Evolutionary conservation across 2,113 vertebrate species (phyloP).

Genomic region (Otolemur garnettii): DNA sequence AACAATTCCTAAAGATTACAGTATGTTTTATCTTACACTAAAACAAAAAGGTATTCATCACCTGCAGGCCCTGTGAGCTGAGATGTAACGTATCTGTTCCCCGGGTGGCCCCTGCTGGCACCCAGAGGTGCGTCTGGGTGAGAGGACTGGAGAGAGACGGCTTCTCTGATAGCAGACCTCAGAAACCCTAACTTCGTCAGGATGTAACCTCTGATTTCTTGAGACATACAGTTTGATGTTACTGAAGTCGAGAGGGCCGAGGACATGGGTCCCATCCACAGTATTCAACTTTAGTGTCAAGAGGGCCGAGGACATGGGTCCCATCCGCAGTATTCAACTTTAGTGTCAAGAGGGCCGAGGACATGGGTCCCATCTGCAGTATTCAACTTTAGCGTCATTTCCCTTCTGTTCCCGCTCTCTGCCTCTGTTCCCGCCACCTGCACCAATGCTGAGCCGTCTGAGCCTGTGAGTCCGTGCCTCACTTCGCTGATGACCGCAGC

Average conservation of each 20-base stretch:
- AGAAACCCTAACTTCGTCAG: no score
- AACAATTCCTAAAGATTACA: not conserved
- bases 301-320: no score
- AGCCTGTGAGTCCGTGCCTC: not conserved
- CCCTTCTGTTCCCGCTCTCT: not conserved
- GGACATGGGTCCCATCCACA: no score
- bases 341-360: not conserved
- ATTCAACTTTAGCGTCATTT: fast-evolving
- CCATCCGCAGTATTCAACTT: no score
- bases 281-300: fast-evolving
- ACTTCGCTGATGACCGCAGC: not conserved
- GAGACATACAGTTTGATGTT: not conserved
- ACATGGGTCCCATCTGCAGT: no score
- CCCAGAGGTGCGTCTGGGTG: no score
- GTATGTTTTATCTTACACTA: not conserved
- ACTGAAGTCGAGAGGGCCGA: fast-evolving
- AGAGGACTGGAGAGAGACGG: fast-evolving
- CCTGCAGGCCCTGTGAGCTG: fast-evolving
- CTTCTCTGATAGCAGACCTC: not conserved
- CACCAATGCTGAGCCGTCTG: no score
- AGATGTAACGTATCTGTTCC: fast-evolving
- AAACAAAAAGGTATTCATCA: not conserved
- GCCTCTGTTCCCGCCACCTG: not conserved
- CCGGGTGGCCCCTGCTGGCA: not conserved
- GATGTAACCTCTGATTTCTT: not conserved